phyloP scores from a whole-genome alignment of 2,888 invertebrate species.

The Oligia strigilis region DNA sequence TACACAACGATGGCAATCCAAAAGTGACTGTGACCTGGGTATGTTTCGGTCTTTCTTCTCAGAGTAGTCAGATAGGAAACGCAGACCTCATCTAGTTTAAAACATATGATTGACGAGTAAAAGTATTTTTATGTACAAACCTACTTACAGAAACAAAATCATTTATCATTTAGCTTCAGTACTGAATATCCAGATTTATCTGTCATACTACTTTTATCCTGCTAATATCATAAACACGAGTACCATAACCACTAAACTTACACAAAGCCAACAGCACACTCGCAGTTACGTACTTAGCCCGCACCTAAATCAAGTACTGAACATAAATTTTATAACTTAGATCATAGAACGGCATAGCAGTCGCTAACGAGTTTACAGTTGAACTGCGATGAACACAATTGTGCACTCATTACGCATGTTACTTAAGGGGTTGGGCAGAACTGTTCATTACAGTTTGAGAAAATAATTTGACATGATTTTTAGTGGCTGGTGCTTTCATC shows the following conservation, averaged over 20 bases:
- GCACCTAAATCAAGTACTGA: conserved; percentile 37
- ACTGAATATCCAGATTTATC: too few relatives aligned
- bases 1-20: too few relatives aligned
- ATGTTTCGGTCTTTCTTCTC: too few relatives aligned
- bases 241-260: conserved; percentile 6
- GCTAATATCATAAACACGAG: neutral
- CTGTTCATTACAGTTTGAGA: neutral
- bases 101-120: too few relatives aligned
- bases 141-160: too few relatives aligned
- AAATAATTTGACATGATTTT: neutral
- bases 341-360: conserved; percentile 69
- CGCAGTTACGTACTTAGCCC: conserved; percentile 4
- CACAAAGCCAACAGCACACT: neutral
- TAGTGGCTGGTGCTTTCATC: too few relatives aligned
- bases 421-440: conserved; percentile 18
- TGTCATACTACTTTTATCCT: too few relatives aligned
- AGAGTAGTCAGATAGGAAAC: too few relatives aligned
- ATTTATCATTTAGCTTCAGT: too few relatives aligned
- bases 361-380: conserved; percentile 81
- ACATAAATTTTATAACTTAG: conserved; percentile 57
- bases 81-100: too few relatives aligned
- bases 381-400: conserved; percentile 75
- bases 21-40: too few relatives aligned
- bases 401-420: conserved; percentile 60
- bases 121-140: too few relatives aligned